phyloP scores from a whole-genome alignment of 1,140 invertebrate species.

The Lepidotrigona ventralis region DNA sequence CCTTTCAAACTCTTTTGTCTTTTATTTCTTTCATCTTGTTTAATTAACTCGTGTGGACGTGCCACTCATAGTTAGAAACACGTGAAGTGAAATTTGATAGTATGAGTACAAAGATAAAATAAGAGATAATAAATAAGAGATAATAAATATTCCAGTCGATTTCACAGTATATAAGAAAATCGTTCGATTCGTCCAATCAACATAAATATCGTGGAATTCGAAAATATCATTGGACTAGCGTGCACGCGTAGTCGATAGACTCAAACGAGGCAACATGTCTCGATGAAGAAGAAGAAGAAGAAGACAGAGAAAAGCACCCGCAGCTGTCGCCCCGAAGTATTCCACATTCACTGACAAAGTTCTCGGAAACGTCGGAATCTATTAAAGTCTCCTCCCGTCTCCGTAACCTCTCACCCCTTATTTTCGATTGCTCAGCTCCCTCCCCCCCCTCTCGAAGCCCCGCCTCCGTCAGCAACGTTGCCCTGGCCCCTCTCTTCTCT shows the following conservation, averaged over 20 bases:
- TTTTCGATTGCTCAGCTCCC: slow-evolving; percentile 62
- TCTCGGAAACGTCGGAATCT: slow-evolving; percentile 67
- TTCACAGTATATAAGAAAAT: not conserved
- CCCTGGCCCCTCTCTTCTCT: slow-evolving; percentile 33
- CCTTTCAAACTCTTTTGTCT: not conserved
- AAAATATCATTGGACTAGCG: not conserved
- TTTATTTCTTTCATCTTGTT: not conserved
- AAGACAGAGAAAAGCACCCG: not conserved
- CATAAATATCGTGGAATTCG: not conserved
- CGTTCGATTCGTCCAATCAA: not conserved
- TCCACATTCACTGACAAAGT: slow-evolving; percentile 51
- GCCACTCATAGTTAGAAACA: no score
- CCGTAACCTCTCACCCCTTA: slow-evolving; percentile 51
- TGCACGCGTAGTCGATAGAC: slow-evolving; percentile 4
- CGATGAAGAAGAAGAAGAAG: not conserved
- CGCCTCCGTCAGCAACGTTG: not conserved
- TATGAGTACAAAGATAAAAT: no score
- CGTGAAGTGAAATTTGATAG: no score
- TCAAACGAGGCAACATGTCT: not conserved
- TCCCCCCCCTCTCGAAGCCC: not conserved
- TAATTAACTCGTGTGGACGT: no score
- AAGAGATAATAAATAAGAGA: no score
- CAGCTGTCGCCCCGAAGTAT: slow-evolving; percentile 31
- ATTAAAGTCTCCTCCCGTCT: slow-evolving; percentile 65
- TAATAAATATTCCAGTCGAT: no score